phyloP scores from a whole-genome alignment of 2,888 invertebrate species.

The Andrena chrysosceles region DNA sequence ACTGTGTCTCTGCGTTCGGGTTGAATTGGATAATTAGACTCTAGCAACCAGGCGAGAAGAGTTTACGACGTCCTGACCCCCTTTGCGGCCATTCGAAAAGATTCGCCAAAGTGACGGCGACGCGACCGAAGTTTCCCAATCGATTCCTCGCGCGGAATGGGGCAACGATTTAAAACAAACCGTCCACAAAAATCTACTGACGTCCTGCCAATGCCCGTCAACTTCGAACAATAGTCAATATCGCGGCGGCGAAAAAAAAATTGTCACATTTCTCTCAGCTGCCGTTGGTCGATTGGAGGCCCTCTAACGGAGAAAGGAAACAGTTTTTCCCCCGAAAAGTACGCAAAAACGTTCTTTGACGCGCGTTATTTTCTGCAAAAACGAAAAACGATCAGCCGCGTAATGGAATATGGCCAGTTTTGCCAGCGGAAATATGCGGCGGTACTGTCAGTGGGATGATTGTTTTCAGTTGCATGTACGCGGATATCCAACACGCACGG shows the following conservation, averaged over 20 bases:
- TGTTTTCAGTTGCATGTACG: background rate
- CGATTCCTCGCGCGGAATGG: background rate
- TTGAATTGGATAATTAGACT: background rate
- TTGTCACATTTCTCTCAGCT: background rate
- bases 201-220: constrained; percentile 36
- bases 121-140: constrained; percentile 39
- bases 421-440: constrained; percentile 1
- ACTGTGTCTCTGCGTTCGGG: background rate
- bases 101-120: constrained; percentile 35
- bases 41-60: too few species aligned
- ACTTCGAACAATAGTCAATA: constrained; percentile 26
- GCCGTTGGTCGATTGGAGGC: background rate
- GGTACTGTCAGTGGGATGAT: background rate
- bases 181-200: constrained; percentile 33
- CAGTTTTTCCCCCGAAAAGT: constrained; percentile 17
- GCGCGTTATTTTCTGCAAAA: constrained; percentile 20
- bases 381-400: background rate
- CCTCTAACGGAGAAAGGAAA: constrained; percentile 28
- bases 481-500: background rate
- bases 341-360: constrained; percentile 25
- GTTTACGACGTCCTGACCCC: background rate
- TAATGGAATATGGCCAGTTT: constrained; percentile 27
- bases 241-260: background rate
- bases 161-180: constrained; percentile 27
- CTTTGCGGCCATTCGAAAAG: background rate